Percentiles rank a stretch among this genome's conserved stretches.
These are phyloP conservation scores for Podarcis raffonei DNA, from an alignment of 2,113 vertebrate genomes.

Conservation along the genomic window DNA sequence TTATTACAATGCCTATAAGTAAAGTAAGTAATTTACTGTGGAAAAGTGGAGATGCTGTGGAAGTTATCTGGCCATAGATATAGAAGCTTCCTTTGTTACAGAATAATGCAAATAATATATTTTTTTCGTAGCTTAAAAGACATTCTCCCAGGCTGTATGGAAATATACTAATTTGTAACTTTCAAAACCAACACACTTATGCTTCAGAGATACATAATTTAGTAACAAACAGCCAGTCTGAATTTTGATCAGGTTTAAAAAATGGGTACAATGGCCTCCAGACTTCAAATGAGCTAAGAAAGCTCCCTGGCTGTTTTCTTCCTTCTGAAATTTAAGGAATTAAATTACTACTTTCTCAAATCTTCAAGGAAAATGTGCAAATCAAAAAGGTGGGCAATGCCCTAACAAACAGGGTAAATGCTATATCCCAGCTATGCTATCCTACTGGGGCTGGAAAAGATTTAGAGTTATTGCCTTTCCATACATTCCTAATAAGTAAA, in stretches of 20 bases:
- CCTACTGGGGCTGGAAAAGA: neutral
- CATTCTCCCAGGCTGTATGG: constrained; percentile 80
- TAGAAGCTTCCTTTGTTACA: constrained; percentile 70
- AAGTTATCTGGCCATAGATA: constrained; percentile 61
- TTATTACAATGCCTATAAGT: constrained; percentile 48
- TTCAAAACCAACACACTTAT: constrained; percentile 80
- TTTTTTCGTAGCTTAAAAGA: constrained; percentile 76
- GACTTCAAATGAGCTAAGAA: constrained; percentile 78
- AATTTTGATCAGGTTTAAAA: constrained; percentile 81
- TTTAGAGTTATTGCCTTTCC: constrained; percentile 23
- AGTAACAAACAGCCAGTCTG: constrained; percentile 77
- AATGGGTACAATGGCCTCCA: constrained; percentile 71
- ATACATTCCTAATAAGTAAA: neutral
- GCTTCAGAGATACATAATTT: constrained; percentile 85
- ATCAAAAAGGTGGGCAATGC: constrained; percentile 36
- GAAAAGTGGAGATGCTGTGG: constrained; percentile 53
- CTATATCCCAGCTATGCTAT: constrained; percentile 6
- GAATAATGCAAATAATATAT: constrained; percentile 70
- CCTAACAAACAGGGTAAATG: constrained; percentile 18
- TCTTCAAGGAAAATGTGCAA: constrained; percentile 66
- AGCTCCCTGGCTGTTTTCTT: constrained; percentile 66
- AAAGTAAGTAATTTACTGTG: constrained; percentile 57
- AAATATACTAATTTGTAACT: constrained; percentile 83
- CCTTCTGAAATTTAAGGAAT: constrained; percentile 63
- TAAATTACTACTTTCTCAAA: constrained; percentile 59